Evolutionary conservation across 2,113 vertebrate species (phyloP), one percentile per base, ranked within the genome.

Genomic region (Callithrix jacchus): DNA sequence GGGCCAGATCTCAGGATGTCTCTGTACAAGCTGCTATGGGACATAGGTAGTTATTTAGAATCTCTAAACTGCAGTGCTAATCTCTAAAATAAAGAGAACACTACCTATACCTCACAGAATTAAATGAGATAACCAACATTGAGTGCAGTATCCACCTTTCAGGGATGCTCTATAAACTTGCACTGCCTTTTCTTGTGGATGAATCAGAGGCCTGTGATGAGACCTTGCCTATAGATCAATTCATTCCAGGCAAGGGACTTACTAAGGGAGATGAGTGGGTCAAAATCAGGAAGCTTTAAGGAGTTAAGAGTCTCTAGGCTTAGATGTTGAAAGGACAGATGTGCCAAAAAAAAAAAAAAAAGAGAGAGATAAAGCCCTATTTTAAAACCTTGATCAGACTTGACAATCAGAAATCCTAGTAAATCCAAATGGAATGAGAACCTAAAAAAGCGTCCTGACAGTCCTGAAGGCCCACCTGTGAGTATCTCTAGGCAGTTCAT

Each of bases 401-500:
- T 32, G 94, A 91, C 37, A 92, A 86, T 70, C 84, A 97, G 64
- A 95, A 96, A 97, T 93, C 20, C 73, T 45, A 94, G 16, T 84
- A 97, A 93, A 80, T 89, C 47, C 80, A 70, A 92, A 77, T 76
- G 81, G 91, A 98, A 95, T 86, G n/a, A 89, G 81, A 49, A 79
- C 7, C 45, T 64, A 71, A 91, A 97, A 94, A 82, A 94, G 92
- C 4, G 0, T 89, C 77, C 66, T 85, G 93, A 97, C 71, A 96
- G 81, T 25, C 66, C 93, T 84, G 88, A 88, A 96, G 42, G 87
- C 82, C 40, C 64, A 94, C 87, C 94, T 73, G 85, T 87, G 93
- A 97, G 92, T 94, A 95, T 84, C 83, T 96, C 97, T 90, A 61
- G 95, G 95, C 70, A 97, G 40, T 35, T 97, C 23, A 97, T 85